Evolutionary conservation across 2,797 vertebrate species (phyloP), one percentile per base, ranked within the genome.

Genomic region (Cephalopachus bancanus): DNA sequence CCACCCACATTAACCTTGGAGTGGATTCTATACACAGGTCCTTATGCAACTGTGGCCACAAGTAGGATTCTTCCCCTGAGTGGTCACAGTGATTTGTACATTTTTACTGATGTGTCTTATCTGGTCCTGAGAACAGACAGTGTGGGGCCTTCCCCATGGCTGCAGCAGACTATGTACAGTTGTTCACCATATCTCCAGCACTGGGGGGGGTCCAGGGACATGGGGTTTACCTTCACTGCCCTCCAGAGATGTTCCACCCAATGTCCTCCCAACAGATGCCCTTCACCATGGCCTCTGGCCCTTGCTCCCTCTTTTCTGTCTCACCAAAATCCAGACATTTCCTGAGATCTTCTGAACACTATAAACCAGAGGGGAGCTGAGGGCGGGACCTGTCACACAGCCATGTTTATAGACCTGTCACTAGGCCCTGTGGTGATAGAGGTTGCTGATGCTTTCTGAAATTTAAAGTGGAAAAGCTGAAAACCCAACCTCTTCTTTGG

Each of bases 1-100:
- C n/a, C 24, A n/a, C 60, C 60, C 51, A 67, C 1, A 0, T 44
- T 55, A 26, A 16, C 59, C 22, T 5, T 69, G 5, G 0, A 5
- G 15, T 37, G 69, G 26, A 57, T 24, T 76, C 26, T 37, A 17
- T 10, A 16, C 10, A 64, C 11, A 22, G 20, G 49, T 64, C 30
- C 53, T 59, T 19, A 33, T 1, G 10, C 28, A 28, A 33, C 10
- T n/a, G 12, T 33, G 30, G 26, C 8, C 71, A 76, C n/a, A 26
- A 0, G 3, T 22, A 20, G 20, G 53, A 28, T 20, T 51, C 37
- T 33, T 55, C 44, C 49, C 49, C 24, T 30, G 5, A 33, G 53
- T 24, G 2, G 37, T 26, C 51, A n/a, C 7, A 20, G n/a, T 65
- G n/a, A 55, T 22, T 33, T 72, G 24, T n/a, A 24, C 5, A 26